Conservation (phyloP, 2,888 invertebrate genomes). For the Metalampra italica region DNA sequence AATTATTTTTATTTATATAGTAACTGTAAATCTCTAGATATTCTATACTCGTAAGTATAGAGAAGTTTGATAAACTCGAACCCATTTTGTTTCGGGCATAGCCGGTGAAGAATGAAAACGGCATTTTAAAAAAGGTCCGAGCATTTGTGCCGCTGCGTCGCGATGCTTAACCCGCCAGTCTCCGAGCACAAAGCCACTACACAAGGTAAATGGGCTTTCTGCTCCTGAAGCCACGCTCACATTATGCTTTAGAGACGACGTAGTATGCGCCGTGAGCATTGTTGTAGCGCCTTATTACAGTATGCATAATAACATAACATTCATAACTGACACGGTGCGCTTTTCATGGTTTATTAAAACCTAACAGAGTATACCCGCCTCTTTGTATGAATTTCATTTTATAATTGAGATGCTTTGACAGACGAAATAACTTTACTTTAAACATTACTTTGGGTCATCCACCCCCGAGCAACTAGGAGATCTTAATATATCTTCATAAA, state of each 20-base stretch:
- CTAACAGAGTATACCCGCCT: not conserved
- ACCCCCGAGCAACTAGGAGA: too few relatives aligned
- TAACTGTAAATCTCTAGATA: too few relatives aligned
- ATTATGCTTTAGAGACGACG: constrained; percentile 50
- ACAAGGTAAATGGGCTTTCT: constrained; percentile 67
- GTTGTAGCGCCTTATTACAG: constrained; percentile 49
- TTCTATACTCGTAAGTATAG: too few relatives aligned
- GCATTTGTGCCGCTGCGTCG: constrained; percentile 53
- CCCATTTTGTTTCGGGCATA: constrained; percentile 46
- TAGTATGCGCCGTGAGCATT: constrained; percentile 29
- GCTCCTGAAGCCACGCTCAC: constrained; percentile 37
- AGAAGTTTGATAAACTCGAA: constrained; percentile 33
- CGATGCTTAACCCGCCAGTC: constrained; percentile 62
- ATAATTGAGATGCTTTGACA: constrained; percentile 37
- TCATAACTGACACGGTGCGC: constrained; percentile 51
- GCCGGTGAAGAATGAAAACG: constrained; percentile 41
- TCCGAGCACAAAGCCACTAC: constrained; percentile 63
- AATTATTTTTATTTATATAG: too few relatives aligned
- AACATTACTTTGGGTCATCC: too few relatives aligned
- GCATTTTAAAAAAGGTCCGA: constrained; percentile 58
- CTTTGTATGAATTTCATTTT: constrained; percentile 38
- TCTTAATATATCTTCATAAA: too few relatives aligned
- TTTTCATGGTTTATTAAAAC: constrained; percentile 53
- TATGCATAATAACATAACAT: constrained; percentile 58
- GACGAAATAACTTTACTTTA: not conserved